Evolutionary conservation across 2,113 vertebrate species (phyloP).

Genomic region (Corydoras maculifer): DNA sequence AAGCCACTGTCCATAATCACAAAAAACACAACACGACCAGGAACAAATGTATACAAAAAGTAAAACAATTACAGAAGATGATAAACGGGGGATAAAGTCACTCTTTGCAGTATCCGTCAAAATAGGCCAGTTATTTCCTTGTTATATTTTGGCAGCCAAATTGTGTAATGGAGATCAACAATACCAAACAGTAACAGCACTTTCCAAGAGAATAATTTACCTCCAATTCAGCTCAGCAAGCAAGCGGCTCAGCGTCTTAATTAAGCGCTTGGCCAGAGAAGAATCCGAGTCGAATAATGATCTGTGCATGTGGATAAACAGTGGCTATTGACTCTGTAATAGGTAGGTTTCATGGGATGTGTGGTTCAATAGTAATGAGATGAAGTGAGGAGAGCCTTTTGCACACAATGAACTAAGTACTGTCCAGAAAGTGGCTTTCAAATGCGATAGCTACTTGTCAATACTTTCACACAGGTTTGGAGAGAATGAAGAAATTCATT

Average conservation of each 20-base stretch:
- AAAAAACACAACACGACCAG: too few relatives aligned
- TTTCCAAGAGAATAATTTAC: constrained; percentile 44
- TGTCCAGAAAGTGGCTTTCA: constrained; percentile 39
- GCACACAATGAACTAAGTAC: constrained; percentile 42
- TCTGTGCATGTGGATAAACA: constrained; percentile 47
- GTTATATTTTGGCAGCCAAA: constrained; percentile 43
- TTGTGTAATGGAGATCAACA: constrained; percentile 25
- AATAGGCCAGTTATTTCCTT: constrained; percentile 23
- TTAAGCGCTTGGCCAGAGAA: constrained; percentile 48
- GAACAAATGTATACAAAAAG: too few relatives aligned
- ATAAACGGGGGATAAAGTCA: too few relatives aligned
- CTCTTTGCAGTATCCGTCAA: not conserved
- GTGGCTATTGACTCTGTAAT: constrained; percentile 49
- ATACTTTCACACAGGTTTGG: constrained; percentile 34
- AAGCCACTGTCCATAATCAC: too few relatives aligned
- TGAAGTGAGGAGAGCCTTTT: constrained; percentile 44
- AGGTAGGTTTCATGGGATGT: constrained; percentile 51
- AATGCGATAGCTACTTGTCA: constrained; percentile 31
- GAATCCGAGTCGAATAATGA: constrained; percentile 46
- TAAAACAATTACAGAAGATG: too few relatives aligned
- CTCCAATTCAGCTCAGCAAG: constrained; percentile 41
- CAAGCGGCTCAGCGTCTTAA: constrained; percentile 43
- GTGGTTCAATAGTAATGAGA: constrained; percentile 51
- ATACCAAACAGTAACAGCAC: constrained; percentile 39
- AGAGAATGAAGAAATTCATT: constrained; percentile 32